Evolutionary conservation across 2,888 invertebrate species (phyloP).

Genomic region (Cyclophora albipunctata): DNA sequence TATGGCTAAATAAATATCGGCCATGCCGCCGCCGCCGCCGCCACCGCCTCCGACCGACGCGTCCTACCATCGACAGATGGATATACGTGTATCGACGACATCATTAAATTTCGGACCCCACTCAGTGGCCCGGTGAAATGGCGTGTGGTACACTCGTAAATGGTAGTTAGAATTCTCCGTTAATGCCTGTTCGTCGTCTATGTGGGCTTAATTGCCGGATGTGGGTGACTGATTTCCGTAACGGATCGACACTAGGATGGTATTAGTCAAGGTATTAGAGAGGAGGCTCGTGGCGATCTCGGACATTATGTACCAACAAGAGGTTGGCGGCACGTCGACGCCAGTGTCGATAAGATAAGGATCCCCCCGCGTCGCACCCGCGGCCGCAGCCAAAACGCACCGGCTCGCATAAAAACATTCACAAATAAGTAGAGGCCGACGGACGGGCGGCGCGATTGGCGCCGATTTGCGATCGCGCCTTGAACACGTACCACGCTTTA

Average conservation of each 20-base stretch:
- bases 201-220: constrained; percentile 48
- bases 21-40: constrained; percentile 58
- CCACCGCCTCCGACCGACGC: constrained; percentile 41
- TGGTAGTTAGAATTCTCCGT: constrained; percentile 38
- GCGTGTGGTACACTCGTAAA: constrained; percentile 51
- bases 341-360: constrained; percentile 44
- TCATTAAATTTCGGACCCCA: constrained; percentile 54
- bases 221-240: constrained; percentile 42
- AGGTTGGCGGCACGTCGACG: constrained; percentile 42
- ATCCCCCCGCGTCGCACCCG: constrained; percentile 23
- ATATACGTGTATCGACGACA: constrained; percentile 60
- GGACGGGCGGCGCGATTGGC: constrained; percentile 28
- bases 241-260: constrained; percentile 16
- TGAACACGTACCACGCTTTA: constrained; percentile 30
- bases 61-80: constrained; percentile 58
- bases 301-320: constrained; percentile 34
- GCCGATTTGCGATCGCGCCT: constrained; percentile 37
- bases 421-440: constrained; percentile 47
- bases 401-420: constrained; percentile 51
- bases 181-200: constrained; percentile 38
- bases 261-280: constrained; percentile 22
- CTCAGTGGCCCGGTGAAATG: constrained; percentile 44
- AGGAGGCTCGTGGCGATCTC: constrained; percentile 20
- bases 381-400: constrained; percentile 32
- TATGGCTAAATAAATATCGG: constrained; percentile 75